Conservation (phyloP, 2,113 vertebrate genomes). For the Setophaga coronata region DNA sequence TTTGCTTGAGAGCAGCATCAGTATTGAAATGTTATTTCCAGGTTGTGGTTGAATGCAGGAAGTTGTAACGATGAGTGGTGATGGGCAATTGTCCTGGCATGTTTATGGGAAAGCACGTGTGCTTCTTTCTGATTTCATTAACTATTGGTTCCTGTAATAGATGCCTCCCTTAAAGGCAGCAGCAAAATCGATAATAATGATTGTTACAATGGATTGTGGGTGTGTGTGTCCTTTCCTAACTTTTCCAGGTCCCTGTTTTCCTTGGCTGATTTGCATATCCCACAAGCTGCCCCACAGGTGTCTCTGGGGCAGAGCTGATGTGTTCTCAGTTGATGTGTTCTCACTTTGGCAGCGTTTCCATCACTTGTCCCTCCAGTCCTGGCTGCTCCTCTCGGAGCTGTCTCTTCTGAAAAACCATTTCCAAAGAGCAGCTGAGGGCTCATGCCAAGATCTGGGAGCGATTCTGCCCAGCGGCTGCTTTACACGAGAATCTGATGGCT, state of each 20-base stretch:
- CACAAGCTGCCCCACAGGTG: neutral
- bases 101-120: slow-evolving; percentile 64
- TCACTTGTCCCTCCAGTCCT: neutral
- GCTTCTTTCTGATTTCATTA: slow-evolving; percentile 55
- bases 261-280: neutral
- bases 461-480: neutral
- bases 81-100: slow-evolving; percentile 51
- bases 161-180: slow-evolving; percentile 66
- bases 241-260: neutral
- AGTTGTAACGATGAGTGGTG: slow-evolving; percentile 50
- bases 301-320: neutral
- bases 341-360: neutral
- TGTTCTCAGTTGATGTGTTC: neutral
- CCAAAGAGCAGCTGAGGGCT: neutral
- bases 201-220: slow-evolving; percentile 57
- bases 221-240: neutral
- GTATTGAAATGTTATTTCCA: slow-evolving; percentile 60
- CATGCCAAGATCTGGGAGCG: rapidly evolving
- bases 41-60: slow-evolving; percentile 50
- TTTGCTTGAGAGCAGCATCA: slow-evolving; percentile 31
- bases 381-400: rapidly evolving
- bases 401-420: neutral
- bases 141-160: slow-evolving; percentile 71
- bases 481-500: neutral
- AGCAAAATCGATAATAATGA: slow-evolving; percentile 72